Percentiles rank a stretch among this genome's conserved stretches.
Conservation (phyloP, 1,140 invertebrate genomes). For the Drosophila sp. region DNA sequence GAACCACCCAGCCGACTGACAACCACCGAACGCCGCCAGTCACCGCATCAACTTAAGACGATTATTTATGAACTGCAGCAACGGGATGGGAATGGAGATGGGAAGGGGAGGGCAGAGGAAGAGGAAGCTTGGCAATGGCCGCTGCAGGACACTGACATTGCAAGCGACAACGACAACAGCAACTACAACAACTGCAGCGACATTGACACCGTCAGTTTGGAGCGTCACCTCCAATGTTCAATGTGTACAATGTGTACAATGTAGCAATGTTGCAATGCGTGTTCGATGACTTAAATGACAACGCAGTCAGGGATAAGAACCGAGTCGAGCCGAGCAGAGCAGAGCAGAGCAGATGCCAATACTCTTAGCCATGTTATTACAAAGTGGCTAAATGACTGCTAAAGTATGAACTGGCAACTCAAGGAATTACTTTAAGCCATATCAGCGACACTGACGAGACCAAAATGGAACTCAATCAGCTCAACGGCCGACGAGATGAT, state of each 20-base stretch:
- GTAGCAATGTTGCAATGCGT: slow-evolving; percentile 81
- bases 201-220: slow-evolving; percentile 46
- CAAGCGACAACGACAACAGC: slow-evolving; percentile 18
- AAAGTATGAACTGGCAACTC: slow-evolving; percentile 1
- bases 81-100: slow-evolving; percentile 11
- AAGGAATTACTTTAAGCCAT: slow-evolving; percentile 1
- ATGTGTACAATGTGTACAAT: background rate
- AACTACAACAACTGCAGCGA: slow-evolving; percentile 44
- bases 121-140: slow-evolving; percentile 49
- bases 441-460: background rate
- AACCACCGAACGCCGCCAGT: slow-evolving; percentile 61
- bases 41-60: slow-evolving; percentile 82
- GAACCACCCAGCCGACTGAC: slow-evolving; percentile 44
- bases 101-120: slow-evolving; percentile 1
- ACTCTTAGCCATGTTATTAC: slow-evolving; percentile 81
- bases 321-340: slow-evolving; percentile 13
- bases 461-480: slow-evolving; percentile 27
- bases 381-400: slow-evolving; percentile 71
- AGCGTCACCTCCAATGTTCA: slow-evolving; percentile 20
- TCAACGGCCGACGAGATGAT: background rate
- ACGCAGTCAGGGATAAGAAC: slow-evolving; percentile 34
- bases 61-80: slow-evolving; percentile 83
- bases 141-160: slow-evolving; percentile 76
- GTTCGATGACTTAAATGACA: slow-evolving; percentile 84
- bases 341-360: slow-evolving; percentile 30